Conservation (phyloP, 2,113 vertebrate species). For the Trachemys scripta region DNA sequence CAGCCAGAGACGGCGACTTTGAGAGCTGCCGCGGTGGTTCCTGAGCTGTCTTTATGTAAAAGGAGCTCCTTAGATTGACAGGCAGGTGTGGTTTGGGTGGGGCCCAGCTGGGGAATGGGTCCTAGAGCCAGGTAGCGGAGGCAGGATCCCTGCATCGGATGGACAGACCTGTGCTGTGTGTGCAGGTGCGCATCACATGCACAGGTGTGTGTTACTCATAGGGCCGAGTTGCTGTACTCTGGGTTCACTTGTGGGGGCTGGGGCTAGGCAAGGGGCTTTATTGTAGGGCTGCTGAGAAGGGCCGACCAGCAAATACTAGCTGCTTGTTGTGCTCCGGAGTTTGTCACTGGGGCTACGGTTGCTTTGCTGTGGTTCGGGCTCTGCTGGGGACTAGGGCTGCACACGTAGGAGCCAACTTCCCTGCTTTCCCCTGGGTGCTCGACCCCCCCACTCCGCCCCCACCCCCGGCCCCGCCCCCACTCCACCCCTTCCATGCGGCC, state of each 20-base stretch:
- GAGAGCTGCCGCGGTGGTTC: not conserved
- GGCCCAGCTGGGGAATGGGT: not conserved
- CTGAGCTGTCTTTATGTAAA: not conserved
- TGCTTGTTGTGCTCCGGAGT: not conserved
- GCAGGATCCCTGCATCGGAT: not conserved
- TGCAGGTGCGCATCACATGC: too few species aligned
- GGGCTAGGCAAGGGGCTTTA: too few species aligned
- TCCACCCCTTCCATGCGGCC: too few species aligned
- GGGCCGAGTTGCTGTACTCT: not conserved
- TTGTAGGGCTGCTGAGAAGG: not conserved
- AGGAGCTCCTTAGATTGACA: not conserved
- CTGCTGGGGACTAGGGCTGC: too few species aligned
- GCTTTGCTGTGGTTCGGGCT: not conserved
- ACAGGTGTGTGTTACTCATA: not conserved
- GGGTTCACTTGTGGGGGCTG: not conserved
- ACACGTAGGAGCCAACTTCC: too few species aligned
- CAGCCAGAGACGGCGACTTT: not conserved
- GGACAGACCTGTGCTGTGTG: not conserved
- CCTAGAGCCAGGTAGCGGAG: fast-evolving
- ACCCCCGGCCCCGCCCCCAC: too few species aligned
- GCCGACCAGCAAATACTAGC: not conserved
- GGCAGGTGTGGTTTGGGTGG: not conserved
- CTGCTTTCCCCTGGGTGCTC: too few species aligned
- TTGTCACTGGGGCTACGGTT: not conserved
- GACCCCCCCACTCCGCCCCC: too few species aligned